phyloP scores from a whole-genome alignment of 2,888 invertebrate genomes.

The Julus scandinavius region DNA sequence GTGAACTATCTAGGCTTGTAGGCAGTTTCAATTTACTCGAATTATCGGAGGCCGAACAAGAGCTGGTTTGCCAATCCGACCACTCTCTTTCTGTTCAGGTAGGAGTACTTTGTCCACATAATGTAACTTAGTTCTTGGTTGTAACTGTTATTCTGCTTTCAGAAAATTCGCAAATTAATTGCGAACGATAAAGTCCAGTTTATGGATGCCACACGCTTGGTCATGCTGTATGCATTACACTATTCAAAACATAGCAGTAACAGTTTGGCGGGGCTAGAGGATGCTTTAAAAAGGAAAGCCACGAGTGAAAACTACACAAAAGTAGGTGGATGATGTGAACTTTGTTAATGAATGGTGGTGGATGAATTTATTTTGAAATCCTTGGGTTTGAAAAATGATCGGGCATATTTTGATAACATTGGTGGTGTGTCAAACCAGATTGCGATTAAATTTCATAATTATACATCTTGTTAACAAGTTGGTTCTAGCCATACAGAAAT shows the following conservation, averaged over 20 bases:
- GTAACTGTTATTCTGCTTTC: constrained; percentile 58
- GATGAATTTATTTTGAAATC: not conserved
- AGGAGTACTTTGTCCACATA: constrained; percentile 41
- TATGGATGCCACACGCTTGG: constrained; percentile 85
- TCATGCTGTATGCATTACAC: constrained; percentile 90
- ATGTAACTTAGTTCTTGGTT: not conserved
- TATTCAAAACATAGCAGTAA: constrained; percentile 92
- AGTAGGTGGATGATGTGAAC: constrained; percentile 61
- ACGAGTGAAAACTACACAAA: constrained; percentile 71
- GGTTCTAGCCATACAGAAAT: constrained; percentile 79
- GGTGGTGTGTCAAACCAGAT: no score
- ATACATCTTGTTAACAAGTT: constrained; percentile 65
- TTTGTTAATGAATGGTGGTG: not conserved
- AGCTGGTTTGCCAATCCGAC: constrained; percentile 80
- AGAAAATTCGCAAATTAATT: constrained; percentile 83
- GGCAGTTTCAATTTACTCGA: constrained; percentile 81
- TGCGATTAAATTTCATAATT: no score
- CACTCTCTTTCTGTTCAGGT: constrained; percentile 73
- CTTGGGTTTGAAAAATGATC: not conserved
- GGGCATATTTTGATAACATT: no score
- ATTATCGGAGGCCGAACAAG: constrained; percentile 93
- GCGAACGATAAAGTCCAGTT: constrained; percentile 77
- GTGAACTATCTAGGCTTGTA: constrained; percentile 90
- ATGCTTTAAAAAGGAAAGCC: constrained; percentile 78
- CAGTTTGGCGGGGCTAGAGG: constrained; percentile 80